Evolutionary conservation across 2,888 invertebrate species (phyloP).

Genomic region (Cheilosia vulpina): DNA sequence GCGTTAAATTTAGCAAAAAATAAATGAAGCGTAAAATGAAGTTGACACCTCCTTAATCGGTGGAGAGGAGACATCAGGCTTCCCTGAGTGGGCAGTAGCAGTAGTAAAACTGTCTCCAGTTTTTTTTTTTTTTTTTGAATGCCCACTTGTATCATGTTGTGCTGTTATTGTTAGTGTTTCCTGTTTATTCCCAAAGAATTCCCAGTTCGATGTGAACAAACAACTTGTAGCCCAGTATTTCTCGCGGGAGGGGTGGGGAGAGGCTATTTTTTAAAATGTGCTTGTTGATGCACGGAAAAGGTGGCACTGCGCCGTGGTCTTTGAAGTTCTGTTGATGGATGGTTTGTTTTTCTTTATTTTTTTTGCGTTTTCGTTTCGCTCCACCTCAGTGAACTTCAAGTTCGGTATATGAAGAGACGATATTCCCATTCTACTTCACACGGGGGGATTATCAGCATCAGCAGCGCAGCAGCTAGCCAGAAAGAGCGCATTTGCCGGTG

Average conservation of each 20-base stretch:
- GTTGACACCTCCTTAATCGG: constrained; percentile 56
- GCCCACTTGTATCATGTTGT: constrained; percentile 9
- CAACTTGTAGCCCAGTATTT: constrained; percentile 14
- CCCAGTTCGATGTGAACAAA: constrained; percentile 26
- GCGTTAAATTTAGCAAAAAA: constrained; percentile 17
- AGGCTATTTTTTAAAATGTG: constrained; percentile 14
- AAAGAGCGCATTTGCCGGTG: constrained; percentile 47
- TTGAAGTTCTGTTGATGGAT: constrained; percentile 45
- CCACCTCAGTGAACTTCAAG: constrained; percentile 48
- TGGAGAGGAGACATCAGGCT: constrained; percentile 22
- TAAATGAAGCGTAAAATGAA: constrained; percentile 56
- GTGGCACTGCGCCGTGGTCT: constrained; percentile 34
- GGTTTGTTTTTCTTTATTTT: constrained; percentile 11
- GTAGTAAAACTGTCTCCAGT: constrained; percentile 38
- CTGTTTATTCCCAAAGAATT: constrained; percentile 39
- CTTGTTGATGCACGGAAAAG: constrained; percentile 25
- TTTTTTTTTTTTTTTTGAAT: not conserved
- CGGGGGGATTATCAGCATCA: constrained; percentile 49
- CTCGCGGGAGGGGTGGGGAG: not conserved
- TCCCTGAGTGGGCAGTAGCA: constrained; percentile 20
- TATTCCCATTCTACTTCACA: constrained; percentile 46
- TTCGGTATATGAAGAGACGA: constrained; percentile 28
- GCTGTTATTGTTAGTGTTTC: constrained; percentile 15
- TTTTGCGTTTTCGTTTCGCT: constrained; percentile 29
- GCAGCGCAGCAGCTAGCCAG: not conserved